Percentiles rank a stretch among this genome's conserved stretches.
These are phyloP conservation scores for Peromyscus eremicus DNA, from an alignment of 2,797 vertebrate species.

Conservation along the genomic window DNA sequence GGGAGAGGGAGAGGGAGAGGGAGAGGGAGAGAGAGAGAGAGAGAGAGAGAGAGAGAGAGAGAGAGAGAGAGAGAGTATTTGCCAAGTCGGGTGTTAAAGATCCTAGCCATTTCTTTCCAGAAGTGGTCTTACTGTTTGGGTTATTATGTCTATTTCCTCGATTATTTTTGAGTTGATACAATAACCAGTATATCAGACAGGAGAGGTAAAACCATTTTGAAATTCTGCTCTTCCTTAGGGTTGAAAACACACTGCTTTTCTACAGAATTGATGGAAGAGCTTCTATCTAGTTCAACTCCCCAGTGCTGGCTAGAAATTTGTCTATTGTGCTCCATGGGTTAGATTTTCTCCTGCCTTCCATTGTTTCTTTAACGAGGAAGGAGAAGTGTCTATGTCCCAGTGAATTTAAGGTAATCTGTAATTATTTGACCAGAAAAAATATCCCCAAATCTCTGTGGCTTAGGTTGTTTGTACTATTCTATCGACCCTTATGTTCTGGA, in stretches of 20 bases:
- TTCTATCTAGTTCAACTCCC: slow-evolving; percentile 40
- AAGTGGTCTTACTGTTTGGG: not conserved
- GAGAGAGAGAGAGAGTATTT: no score
- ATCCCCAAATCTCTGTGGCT: slow-evolving; percentile 20
- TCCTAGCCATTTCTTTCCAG: not conserved
- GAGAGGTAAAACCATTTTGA: not conserved
- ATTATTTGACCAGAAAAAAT: slow-evolving; percentile 56
- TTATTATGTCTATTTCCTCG: not conserved
- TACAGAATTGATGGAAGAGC: not conserved
- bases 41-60: no score
- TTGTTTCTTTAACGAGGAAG: slow-evolving; percentile 19
- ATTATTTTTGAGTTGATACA: not conserved
- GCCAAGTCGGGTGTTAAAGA: not conserved
- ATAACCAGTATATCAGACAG: not conserved
- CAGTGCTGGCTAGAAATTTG: not conserved
- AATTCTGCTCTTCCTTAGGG: not conserved
- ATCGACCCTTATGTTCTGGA: not conserved
- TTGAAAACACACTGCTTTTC: not conserved
- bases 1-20: no score
- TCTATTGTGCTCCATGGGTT: not conserved
- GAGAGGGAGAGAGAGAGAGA: no score
- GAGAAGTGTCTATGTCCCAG: slow-evolving; percentile 11
- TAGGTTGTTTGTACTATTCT: not conserved
- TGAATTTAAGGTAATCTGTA: slow-evolving; percentile 45
- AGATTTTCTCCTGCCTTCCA: slow-evolving; percentile 42